phyloP scores from a whole-genome alignment of 2,113 vertebrate genomes.

The Gadus chalcogrammus region DNA sequence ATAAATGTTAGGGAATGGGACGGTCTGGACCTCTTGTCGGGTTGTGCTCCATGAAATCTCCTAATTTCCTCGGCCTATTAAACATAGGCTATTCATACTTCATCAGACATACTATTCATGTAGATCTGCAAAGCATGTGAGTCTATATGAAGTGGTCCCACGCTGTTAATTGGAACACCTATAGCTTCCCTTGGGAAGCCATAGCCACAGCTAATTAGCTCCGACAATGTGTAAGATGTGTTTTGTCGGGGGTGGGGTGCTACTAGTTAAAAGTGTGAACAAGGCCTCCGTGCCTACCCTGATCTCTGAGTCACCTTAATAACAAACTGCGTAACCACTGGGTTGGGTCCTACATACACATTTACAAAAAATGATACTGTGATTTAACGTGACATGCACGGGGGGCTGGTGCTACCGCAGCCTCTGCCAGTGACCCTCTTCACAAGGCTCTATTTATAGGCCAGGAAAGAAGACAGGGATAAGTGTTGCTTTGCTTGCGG shows the following conservation, averaged over 20 bases:
- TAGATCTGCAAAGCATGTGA: background rate
- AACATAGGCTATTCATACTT: background rate
- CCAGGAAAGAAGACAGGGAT: background rate
- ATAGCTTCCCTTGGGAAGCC: background rate
- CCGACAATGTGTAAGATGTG: background rate
- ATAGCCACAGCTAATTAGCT: background rate
- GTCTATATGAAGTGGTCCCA: constrained; percentile 1
- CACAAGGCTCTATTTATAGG: constrained; percentile 12
- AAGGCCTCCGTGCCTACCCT: background rate
- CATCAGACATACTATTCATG: background rate
- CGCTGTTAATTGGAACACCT: background rate
- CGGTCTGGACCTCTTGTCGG: too few relatives aligned
- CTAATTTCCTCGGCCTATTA: too few relatives aligned
- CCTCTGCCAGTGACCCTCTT: constrained; percentile 23
- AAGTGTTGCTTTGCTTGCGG: background rate
- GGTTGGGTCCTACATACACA: constrained; percentile 4
- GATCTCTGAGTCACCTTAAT: constrained; percentile 9
- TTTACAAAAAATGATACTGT: constrained; percentile 10
- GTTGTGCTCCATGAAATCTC: too few relatives aligned
- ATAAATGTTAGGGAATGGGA: too few relatives aligned
- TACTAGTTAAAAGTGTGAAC: background rate
- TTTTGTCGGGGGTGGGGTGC: too few relatives aligned
- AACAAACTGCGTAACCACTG: background rate
- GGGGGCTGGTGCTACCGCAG: constrained; percentile 5
- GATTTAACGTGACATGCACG: constrained; percentile 23